These are phyloP conservation scores for Pandemis corylana DNA, from an alignment of 2,888 invertebrate genomes.

Conservation along the genomic window DNA sequence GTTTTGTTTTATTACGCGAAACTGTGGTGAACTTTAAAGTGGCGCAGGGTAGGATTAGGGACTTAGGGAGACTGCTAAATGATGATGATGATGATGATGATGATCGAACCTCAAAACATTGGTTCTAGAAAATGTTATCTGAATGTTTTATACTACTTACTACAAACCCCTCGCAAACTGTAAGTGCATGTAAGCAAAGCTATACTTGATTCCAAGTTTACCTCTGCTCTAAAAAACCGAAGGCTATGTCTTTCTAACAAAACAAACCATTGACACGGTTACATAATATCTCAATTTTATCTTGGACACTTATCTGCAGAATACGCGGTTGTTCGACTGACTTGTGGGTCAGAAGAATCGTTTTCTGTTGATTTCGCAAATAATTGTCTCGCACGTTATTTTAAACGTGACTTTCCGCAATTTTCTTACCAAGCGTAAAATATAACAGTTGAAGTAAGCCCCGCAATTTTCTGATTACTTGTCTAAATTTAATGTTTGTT, in stretches of 20 bases:
- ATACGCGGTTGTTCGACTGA: conserved; percentile 2
- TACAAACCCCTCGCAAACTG: too few species aligned
- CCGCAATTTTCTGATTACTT: neutral
- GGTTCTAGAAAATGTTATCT: too few species aligned
- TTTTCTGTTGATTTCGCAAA: conserved; percentile 18
- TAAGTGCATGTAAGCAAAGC: too few species aligned
- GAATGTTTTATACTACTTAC: too few species aligned
- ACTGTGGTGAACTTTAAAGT: too few species aligned
- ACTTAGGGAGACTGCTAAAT: too few species aligned
- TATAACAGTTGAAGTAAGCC: conserved; percentile 15
- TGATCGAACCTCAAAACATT: too few species aligned
- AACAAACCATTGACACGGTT: conserved; percentile 9
- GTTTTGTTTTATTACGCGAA: too few species aligned
- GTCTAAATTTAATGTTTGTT: neutral
- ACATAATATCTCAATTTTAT: conserved; percentile 4
- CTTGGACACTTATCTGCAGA: conserved; percentile 8
- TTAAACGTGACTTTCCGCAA: conserved; percentile 36
- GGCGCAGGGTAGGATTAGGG: too few species aligned
- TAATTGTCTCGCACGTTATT: conserved; percentile 20
- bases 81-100: too few species aligned
- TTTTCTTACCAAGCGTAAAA: conserved; percentile 24
- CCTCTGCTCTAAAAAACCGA: neutral
- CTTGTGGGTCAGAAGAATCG: conserved; percentile 19
- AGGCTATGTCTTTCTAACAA: neutral
- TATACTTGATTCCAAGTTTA: too few species aligned